Evolutionary conservation across 2,113 vertebrate genomes (phyloP).

Genomic region (Bos taurus): ARS-UCD2.0 NC_037346.1:18298001-18298500

Average conservation of each 20-base stretch:
- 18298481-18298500: background rate
- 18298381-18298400: background rate
- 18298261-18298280: background rate
- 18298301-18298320: background rate
- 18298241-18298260: background rate
- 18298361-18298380: background rate
- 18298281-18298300: background rate
- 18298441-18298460: background rate
- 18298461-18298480: background rate
- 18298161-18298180: background rate
- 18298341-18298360: background rate
- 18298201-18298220: background rate
- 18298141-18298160: background rate
- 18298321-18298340: background rate
- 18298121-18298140: background rate
- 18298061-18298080: background rate
- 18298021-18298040: background rate
- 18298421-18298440: background rate
- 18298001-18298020: background rate
- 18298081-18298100: background rate
- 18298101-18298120: conserved; percentile 2
- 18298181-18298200: background rate
- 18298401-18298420: background rate
- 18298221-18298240: background rate
- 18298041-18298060: background rate